Percentiles rank a stretch among this genome's conserved stretches.
These are phyloP conservation scores for Liodrosophila aerea DNA, from an alignment of 2,888 invertebrate species.

Conservation along the genomic window DNA sequence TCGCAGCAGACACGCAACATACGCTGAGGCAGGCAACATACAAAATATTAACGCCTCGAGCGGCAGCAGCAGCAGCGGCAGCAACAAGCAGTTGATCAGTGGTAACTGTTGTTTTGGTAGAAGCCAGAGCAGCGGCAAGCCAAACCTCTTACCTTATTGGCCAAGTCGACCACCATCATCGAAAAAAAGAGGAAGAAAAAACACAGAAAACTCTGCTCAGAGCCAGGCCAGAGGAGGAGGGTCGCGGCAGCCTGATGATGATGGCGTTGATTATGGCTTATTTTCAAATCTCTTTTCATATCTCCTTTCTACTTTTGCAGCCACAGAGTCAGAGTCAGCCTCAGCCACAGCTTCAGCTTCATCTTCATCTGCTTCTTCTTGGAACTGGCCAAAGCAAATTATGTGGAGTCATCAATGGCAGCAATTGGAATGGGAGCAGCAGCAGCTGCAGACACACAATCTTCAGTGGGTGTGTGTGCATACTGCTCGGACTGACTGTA, in stretches of 20 bases:
- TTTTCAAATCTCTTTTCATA: slow-evolving; percentile 75
- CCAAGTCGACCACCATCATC: slow-evolving; percentile 79
- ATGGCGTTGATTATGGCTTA: slow-evolving; percentile 79
- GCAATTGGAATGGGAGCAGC: slow-evolving; percentile 44
- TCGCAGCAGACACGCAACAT: slow-evolving; percentile 63
- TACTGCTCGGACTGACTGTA: neutral
- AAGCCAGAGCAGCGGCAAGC: slow-evolving; percentile 26
- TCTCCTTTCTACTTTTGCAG: slow-evolving; percentile 49
- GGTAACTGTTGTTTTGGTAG: slow-evolving; percentile 73
- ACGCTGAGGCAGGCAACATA: slow-evolving; percentile 62
- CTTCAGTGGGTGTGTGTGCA: slow-evolving; percentile 16
- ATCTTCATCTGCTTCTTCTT: slow-evolving; percentile 34
- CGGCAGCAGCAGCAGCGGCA: slow-evolving; percentile 33
- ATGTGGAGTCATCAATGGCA: slow-evolving; percentile 75
- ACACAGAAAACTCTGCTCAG: slow-evolving; percentile 6
- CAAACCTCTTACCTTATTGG: slow-evolving; percentile 75
- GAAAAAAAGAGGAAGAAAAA: slow-evolving; percentile 32
- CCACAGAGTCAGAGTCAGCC: too few species aligned
- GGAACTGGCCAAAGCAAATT: slow-evolving; percentile 63
- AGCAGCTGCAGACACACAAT: slow-evolving; percentile 19
- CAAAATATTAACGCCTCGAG: slow-evolving; percentile 73
- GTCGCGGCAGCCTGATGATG: slow-evolving; percentile 50
- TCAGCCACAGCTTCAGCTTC: too few species aligned
- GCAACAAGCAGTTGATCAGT: slow-evolving; percentile 44
- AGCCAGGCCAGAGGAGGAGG: slow-evolving; percentile 7